These are phyloP conservation scores for Enteromius argenteus DNA, from an alignment of 2,797 vertebrate species.

Conservation along the genomic window DNA sequence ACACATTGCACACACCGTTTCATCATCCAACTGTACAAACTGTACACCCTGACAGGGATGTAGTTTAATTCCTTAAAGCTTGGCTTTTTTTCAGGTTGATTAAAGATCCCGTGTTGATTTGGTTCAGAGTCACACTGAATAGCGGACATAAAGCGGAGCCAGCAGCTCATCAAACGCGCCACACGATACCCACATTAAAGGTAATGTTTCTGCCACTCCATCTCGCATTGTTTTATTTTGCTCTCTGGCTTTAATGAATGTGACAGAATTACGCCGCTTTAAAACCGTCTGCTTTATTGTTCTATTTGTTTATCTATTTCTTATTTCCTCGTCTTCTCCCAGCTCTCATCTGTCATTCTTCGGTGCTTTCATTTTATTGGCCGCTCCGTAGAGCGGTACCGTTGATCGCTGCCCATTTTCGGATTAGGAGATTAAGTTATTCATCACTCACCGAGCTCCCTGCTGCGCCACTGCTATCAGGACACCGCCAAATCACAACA, in stretches of 20 bases:
- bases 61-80: conserved; percentile 42
- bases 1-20: conserved; percentile 5
- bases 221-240: conserved; percentile 75
- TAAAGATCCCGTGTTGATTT: conserved; percentile 61
- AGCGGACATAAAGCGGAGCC: conserved; percentile 70
- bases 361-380: conserved; percentile 82
- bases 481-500: conserved; percentile 90
- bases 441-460: conserved; percentile 93
- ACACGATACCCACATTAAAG: conserved; percentile 72
- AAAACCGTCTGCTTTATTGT: conserved; percentile 82
- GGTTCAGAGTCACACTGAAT: conserved; percentile 75
- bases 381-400: conserved; percentile 73
- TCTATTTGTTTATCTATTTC: conserved; percentile 85
- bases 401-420: conserved; percentile 86
- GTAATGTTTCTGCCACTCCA: conserved; percentile 83
- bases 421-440: conserved; percentile 99
- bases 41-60: conserved; percentile 46
- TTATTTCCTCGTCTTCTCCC: conserved; percentile 69
- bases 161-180: conserved; percentile 60
- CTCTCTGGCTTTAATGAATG: conserved; percentile 82
- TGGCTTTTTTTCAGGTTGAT: conserved; percentile 59
- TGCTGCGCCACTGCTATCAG: conserved; percentile 84
- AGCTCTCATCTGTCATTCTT: conserved; percentile 66
- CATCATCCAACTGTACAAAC: conserved; percentile 31
- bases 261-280: conserved; percentile 80